Conservation (phyloP, 2,888 invertebrate genomes). For the Cephus rjabovi region DNA sequence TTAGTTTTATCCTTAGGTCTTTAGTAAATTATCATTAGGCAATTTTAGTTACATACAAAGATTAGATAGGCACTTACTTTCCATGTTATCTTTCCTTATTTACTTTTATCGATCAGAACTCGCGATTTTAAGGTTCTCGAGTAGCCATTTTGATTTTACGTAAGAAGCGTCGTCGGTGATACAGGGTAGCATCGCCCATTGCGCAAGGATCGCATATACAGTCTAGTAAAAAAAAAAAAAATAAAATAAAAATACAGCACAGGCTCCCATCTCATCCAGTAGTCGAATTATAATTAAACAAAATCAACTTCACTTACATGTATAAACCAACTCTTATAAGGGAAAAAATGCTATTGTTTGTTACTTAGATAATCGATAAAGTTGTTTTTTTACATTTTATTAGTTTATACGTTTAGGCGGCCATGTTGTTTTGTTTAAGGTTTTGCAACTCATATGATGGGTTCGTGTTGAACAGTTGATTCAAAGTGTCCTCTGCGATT, state of each 20-base stretch:
- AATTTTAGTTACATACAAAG: not conserved
- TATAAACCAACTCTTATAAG: slow-evolving; percentile 7
- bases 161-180: not conserved
- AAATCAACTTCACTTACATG: slow-evolving; percentile 7
- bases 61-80: not conserved
- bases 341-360: slow-evolving; percentile 64
- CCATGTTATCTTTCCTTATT: not conserved
- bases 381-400: slow-evolving; percentile 66
- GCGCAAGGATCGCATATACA: not conserved
- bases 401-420: slow-evolving; percentile 65
- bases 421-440: slow-evolving; percentile 62
- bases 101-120: too few relatives aligned
- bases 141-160: not conserved
- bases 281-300: slow-evolving; percentile 5
- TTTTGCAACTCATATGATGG: slow-evolving; percentile 51
- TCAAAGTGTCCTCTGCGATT: not conserved
- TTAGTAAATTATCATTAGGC: slow-evolving; percentile 4
- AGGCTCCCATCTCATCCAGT: slow-evolving; percentile 2
- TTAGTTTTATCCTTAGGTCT: not conserved
- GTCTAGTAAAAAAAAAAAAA: not conserved
- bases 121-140: too few relatives aligned
- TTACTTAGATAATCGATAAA: slow-evolving; percentile 66
- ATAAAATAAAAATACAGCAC: not conserved
- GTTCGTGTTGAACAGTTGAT: slow-evolving; percentile 27
- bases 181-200: not conserved